Base-by-base conservation (phyloP, 1,140 invertebrate genomes). In the Mercenaria mercenaria region DNA sequence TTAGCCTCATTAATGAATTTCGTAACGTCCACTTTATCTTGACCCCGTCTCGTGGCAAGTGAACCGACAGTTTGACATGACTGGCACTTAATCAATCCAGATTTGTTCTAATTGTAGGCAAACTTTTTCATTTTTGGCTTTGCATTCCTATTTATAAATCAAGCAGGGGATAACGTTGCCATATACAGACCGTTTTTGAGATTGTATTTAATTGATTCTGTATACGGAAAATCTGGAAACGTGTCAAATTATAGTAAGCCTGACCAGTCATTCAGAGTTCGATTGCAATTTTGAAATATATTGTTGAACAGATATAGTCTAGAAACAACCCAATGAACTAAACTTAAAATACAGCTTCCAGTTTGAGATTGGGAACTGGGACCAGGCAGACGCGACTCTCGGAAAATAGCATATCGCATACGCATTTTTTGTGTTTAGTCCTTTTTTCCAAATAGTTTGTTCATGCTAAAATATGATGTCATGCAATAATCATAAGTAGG, bases 21-120 rank as follows among this genome's bases (percentile, higher is more conserved):
- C 41, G 72, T 43, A 76, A 76, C 41, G 39, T 76, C 72, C 41
- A 76, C 39, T 76, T 76, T 76, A 43, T 47, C 72, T 76, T 76
- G 72, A 76, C 72, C 72, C 72, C 26, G 41, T 76, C 72, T 43
- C 39, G 26, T 47, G 39, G 37, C 41, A 47, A 76, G 72, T 76
- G 18, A 76, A 76, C 72, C 72, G n/a, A 26, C 37, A 39, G 26
- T 50, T 50, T 41, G 26, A 41, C 59, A 64, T 64, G 6, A 8
- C 15, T 64, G 59, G 26, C 59, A 29, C 26, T 64, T 15, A 64
- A 15, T 64, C 59, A 64, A 64, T 64, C 8, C 26, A 29, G 23
- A 64, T n/a, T 64, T 64, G 59, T 64, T 64, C 59, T 64, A 64
- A 64, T n/a, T 64, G 4, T 8, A 64, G 59, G 15, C 6, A n/a